Evolutionary conservation across 2,797 vertebrate genomes (phyloP), one percentile per base, ranked within the genome.

Genomic region (Oreochromis mossambicus): DNA sequence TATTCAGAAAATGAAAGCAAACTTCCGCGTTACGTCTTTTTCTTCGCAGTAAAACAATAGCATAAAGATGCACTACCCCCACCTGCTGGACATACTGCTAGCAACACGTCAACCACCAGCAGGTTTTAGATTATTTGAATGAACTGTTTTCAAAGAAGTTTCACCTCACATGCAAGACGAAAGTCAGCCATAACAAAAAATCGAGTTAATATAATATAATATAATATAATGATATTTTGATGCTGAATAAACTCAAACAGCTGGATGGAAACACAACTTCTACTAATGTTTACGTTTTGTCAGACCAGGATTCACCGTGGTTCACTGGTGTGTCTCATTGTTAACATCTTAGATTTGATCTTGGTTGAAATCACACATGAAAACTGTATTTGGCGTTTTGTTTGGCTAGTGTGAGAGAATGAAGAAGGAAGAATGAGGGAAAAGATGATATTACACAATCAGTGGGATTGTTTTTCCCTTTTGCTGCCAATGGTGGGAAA

Each of bases 1-100:
- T 68, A 10, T 50, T 70, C 21, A 36, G 7, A 8, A 29, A 73
- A 7, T 4, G 8, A 7, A 36, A 1, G 1, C 1, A 4, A 4
- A 86, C 83, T 90, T 91, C 90, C 87, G 81, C 3, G 15, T n/a
- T 50, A 19, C 38, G 48, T 46, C 7, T 17, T 75, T 70, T 83
- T 87, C 80, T 86, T 88, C 80, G 1, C 61, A 3, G 6, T 11
- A 15, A 29, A 8, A 29, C 7, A 54, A 14, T 12, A 15, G 11
- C n/a, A 24, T 36, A n/a, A 54, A 66, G 7, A 12, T 2, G 3
- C 19, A 12, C n/a, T 81, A 81, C 21, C 63, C 73, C 84, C 91
- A 68, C 76, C 78, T 83, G 46, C 6, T n/a, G 90, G 83, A 51
- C 32, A 24, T 68, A 41, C 63, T 43, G 36, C 63, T 38, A 43